phyloP scores from a whole-genome alignment of 2,113 vertebrate species.

The Nothocercus julius region DNA sequence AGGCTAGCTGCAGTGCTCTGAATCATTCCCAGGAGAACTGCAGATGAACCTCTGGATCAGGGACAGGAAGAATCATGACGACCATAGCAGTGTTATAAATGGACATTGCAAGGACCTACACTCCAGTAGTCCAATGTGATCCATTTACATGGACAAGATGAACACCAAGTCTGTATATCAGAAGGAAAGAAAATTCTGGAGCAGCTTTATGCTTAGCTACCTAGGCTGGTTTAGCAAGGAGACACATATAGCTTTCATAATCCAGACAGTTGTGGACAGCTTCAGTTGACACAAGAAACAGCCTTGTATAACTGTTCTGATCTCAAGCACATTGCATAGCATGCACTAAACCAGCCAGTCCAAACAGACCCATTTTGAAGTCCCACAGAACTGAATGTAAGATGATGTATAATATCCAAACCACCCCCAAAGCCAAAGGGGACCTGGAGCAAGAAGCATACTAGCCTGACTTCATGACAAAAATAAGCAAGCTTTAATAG shows the following conservation, averaged over 20 bases:
- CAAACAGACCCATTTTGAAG: background rate
- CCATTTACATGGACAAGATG: background rate
- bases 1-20: background rate
- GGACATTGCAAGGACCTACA: background rate
- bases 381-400: background rate
- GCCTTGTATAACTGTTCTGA: background rate
- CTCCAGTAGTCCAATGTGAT: background rate
- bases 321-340: background rate
- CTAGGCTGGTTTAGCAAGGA: background rate
- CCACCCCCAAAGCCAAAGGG: background rate
- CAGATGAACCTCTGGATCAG: background rate
- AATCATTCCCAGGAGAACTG: background rate
- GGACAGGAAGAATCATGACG: background rate
- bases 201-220: background rate
- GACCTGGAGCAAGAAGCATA: background rate
- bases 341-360: background rate
- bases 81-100: accelerated
- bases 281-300: background rate
- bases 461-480: background rate
- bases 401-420: accelerated
- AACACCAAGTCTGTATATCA: accelerated
- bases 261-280: background rate
- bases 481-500: background rate
- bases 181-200: background rate
- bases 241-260: background rate